Conservation (phyloP, 53 echinoderm and acorn worm genomes). For the Astropecten irregularis region DNA sequence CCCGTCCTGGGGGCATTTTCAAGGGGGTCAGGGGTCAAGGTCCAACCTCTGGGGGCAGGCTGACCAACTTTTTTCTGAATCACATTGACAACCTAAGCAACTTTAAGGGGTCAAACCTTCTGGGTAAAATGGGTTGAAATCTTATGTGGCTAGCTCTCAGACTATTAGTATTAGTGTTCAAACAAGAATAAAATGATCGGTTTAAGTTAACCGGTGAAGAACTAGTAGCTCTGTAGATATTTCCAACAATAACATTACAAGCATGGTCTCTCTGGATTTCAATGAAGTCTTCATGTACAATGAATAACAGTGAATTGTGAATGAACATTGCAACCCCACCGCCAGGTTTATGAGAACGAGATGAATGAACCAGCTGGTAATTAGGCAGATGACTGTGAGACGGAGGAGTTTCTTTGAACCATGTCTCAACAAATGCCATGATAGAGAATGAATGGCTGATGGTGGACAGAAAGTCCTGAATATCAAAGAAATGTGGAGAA, state of each 20-base stretch:
- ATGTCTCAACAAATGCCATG: background rate
- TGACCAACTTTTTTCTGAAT: too few species aligned
- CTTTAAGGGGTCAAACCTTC: too few species aligned
- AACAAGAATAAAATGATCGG: background rate
- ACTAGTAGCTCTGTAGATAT: constrained; percentile 22
- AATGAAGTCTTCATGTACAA: background rate
- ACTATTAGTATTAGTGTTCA: background rate
- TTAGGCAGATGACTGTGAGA: background rate
- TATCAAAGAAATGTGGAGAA: constrained; percentile 8
- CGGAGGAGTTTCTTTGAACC: background rate
- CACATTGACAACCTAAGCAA: too few species aligned
- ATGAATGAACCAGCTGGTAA: background rate
- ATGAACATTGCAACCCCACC: constrained; percentile 20
- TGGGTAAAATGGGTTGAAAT: too few species aligned
- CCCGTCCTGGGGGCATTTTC: too few species aligned
- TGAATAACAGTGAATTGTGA: background rate
- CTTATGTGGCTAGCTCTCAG: too few species aligned
- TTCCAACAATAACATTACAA: background rate
- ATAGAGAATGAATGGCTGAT: background rate
- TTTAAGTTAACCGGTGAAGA: background rate
- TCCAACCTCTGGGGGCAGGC: too few species aligned
- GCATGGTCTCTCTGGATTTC: background rate
- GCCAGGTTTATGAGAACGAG: background rate
- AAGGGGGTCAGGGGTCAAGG: too few species aligned
- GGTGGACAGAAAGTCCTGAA: background rate